Evolutionary conservation across 2,888 invertebrate species (phyloP).

Genomic region (Drosophila greeni): DNA sequence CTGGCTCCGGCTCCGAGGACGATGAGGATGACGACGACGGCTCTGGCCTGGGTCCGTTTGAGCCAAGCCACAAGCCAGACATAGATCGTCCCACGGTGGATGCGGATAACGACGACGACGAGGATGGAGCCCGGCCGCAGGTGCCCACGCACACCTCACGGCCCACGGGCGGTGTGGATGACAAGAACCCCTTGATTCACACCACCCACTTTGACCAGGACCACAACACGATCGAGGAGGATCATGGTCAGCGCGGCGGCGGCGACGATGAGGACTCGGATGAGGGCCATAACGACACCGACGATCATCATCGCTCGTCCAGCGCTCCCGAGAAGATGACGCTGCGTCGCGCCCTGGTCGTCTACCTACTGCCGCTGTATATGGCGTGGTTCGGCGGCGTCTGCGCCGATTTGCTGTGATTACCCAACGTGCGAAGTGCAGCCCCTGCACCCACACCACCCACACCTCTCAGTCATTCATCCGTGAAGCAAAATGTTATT

Average conservation of each 20-base stretch:
- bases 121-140: slow-evolving; percentile 60
- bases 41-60: slow-evolving; percentile 75
- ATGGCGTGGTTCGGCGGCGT: slow-evolving; percentile 91
- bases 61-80: slow-evolving; percentile 75
- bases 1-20: slow-evolving; percentile 83
- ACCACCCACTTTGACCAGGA: slow-evolving; percentile 62
- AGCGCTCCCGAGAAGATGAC: slow-evolving; percentile 66
- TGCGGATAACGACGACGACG: slow-evolving; percentile 69
- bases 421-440: slow-evolving; percentile 62
- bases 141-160: slow-evolving; percentile 69
- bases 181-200: slow-evolving; percentile 61
- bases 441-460: slow-evolving; percentile 32
- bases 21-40: slow-evolving; percentile 77
- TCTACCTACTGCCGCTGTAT: slow-evolving; percentile 89
- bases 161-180: slow-evolving; percentile 61
- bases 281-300: slow-evolving; percentile 47
- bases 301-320: slow-evolving; percentile 57
- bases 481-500: slow-evolving; percentile 71
- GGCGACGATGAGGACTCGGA: slow-evolving; percentile 40
- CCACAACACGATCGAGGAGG: slow-evolving; percentile 57
- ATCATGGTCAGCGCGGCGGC: slow-evolving; percentile 46
- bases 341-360: slow-evolving; percentile 80
- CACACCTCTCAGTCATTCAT: slow-evolving; percentile 71
- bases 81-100: slow-evolving; percentile 73
- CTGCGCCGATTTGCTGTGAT: slow-evolving; percentile 90